Evolutionary conservation across 2,113 vertebrate genomes (phyloP).

Genomic region (Aleadryas rufinucha): DNA sequence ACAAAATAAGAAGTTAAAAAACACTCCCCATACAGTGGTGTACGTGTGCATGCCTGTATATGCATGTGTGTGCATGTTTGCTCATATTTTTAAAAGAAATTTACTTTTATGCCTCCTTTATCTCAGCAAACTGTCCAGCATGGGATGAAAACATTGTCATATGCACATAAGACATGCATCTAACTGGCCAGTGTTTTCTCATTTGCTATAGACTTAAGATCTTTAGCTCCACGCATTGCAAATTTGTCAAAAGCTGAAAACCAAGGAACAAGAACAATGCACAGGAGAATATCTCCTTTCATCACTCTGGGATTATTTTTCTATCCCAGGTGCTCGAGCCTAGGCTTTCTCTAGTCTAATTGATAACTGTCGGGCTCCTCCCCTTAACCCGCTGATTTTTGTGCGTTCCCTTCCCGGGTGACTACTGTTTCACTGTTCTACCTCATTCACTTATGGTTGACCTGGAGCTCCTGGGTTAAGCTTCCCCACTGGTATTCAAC

Average conservation of each 20-base stretch:
- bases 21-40: neutral
- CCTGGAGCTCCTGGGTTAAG: slow-evolving; percentile 80
- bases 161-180: neutral
- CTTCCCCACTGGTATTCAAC: slow-evolving; percentile 76
- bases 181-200: neutral
- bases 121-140: neutral
- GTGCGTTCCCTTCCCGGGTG: slow-evolving; percentile 39
- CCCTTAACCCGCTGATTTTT: slow-evolving; percentile 61
- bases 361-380: slow-evolving; percentile 42
- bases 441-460: slow-evolving; percentile 75
- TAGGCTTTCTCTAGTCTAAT: slow-evolving; percentile 44
- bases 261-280: neutral
- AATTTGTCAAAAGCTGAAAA: neutral
- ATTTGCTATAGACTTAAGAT: slow-evolving; percentile 3
- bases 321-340: neutral
- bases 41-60: neutral
- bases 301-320: neutral
- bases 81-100: neutral
- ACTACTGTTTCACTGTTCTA: slow-evolving; percentile 53
- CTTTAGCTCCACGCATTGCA: neutral
- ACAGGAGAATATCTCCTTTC: slow-evolving; percentile 8
- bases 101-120: neutral
- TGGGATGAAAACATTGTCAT: slow-evolving; percentile 13
- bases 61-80: neutral
- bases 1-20: neutral